Percentiles rank a stretch among this genome's conserved stretches.
Evolutionary conservation across 2,797 vertebrate species (phyloP).

Genomic region (Arnoldichthys spilopterus): DNA sequence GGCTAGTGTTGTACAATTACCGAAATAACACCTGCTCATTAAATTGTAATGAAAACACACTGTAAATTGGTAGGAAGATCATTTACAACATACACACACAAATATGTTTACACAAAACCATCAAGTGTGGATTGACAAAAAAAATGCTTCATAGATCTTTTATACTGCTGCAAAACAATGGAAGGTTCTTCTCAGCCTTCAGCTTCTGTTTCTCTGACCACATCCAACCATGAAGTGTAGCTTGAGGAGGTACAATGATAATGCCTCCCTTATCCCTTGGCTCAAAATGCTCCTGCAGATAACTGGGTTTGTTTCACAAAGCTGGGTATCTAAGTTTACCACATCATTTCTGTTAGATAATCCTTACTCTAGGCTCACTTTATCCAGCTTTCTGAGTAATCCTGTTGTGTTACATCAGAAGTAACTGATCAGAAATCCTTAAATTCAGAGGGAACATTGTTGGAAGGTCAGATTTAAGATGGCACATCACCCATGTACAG

Average conservation of each 20-base stretch:
- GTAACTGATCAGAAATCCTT: too few species aligned
- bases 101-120: background rate
- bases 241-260: background rate
- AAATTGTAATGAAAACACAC: conserved; percentile 19
- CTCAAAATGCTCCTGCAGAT: background rate
- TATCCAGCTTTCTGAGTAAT: background rate
- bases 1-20: conserved; percentile 10
- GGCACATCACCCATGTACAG: background rate
- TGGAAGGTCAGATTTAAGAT: background rate
- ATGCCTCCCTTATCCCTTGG: background rate
- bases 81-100: background rate
- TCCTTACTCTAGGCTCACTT: background rate
- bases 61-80: background rate
- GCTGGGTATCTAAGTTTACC: background rate
- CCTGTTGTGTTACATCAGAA: too few species aligned
- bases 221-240: background rate
- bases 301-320: background rate
- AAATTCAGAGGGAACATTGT: background rate
- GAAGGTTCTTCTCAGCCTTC: background rate
- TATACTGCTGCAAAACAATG: background rate
- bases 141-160: too few species aligned
- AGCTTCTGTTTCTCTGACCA: background rate
- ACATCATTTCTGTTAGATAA: background rate
- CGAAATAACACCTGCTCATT: background rate
- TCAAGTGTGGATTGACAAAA: background rate